phyloP scores from a whole-genome alignment of 1,140 invertebrate genomes.

The fruit fly (Drosophila melanogaster) region DNA sequence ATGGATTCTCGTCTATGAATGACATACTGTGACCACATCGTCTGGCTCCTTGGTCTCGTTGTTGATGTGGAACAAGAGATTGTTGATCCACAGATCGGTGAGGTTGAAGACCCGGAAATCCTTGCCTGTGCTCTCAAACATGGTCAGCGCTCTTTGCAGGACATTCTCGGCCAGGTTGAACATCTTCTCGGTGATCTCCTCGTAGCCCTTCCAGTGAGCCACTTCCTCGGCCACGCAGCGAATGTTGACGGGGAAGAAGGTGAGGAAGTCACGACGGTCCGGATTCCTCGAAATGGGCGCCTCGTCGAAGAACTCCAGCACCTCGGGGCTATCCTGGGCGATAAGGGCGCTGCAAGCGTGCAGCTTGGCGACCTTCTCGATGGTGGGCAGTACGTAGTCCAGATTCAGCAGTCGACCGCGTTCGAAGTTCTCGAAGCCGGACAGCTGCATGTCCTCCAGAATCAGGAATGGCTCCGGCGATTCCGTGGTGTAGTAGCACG shows the following conservation, averaged over 20 bases:
- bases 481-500: constrained; percentile 83
- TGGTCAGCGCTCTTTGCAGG: constrained; percentile 65
- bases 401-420: constrained; percentile 75
- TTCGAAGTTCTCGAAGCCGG: constrained; percentile 77
- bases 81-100: constrained; percentile 89
- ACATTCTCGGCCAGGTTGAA: constrained; percentile 78
- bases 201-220: constrained; percentile 78
- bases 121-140: constrained; percentile 82
- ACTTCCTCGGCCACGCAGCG: constrained; percentile 79
- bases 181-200: constrained; percentile 83
- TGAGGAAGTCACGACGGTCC: constrained; percentile 76
- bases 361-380: constrained; percentile 86
- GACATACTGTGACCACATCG: constrained; percentile 86
- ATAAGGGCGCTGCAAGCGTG: constrained; percentile 86
- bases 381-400: constrained; percentile 72
- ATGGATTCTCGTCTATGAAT: background rate
- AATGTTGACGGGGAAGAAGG: constrained; percentile 80
- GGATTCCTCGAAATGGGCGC: constrained; percentile 82
- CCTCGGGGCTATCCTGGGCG: constrained; percentile 62
- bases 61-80: constrained; percentile 88
- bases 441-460: constrained; percentile 70
- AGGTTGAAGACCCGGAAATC: constrained; percentile 87
- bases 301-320: constrained; percentile 77
- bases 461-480: constrained; percentile 77
- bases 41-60: constrained; percentile 85